Base-by-base conservation (phyloP, 2,797 vertebrate species). In the Natrix natrix region DNA sequence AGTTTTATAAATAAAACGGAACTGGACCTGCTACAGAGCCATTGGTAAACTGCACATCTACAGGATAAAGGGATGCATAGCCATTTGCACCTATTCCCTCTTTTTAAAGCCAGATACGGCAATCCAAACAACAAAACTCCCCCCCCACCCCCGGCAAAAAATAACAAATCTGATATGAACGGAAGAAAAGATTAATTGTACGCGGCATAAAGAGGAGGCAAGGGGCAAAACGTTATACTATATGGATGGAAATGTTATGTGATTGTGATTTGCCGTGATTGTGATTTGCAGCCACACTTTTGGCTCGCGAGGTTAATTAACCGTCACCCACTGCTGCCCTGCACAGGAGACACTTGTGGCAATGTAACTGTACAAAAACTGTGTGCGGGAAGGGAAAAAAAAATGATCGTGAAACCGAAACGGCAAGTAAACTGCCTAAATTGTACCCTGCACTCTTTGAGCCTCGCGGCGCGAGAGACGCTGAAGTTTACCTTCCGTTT, bases 241-340 rank as follows among this genome's bases (percentile, higher is more conserved):
- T 91, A 63, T 88, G 28, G 74, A 95, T 90, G 90, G 61, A 95
- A n/a, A 95, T 1, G 89, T 87, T 60, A 91, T 55, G 87, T 37
- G 32, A 37, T 37, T 37, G 32, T 37, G 32, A 37, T 37, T 37
- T 37, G 93, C 93, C 94, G 92, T 61, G 91, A 95, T 86, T 94
- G 95, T 94, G 96, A 94, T 95, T 92, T 95, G 91, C 95, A 97
- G 95, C 37, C 43, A 48, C 74, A 12, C 16, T 86, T 95, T 95
- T 94, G 96, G 93, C 95, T 93, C 95, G 92, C 94, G 96, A 95
- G 97, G 94, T 94, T 97, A 96, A 97, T 97, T 97, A 97, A 95
- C 95, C 94, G 95, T 96, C 97, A 97, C 96, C 93, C 96, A 94
- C 94, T 95, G 92, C 94, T 97, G 97, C 97, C 94, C 86, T 90